phyloP scores from a whole-genome alignment of 2,888 invertebrate species.

The Lacanobia wlatinum region DNA sequence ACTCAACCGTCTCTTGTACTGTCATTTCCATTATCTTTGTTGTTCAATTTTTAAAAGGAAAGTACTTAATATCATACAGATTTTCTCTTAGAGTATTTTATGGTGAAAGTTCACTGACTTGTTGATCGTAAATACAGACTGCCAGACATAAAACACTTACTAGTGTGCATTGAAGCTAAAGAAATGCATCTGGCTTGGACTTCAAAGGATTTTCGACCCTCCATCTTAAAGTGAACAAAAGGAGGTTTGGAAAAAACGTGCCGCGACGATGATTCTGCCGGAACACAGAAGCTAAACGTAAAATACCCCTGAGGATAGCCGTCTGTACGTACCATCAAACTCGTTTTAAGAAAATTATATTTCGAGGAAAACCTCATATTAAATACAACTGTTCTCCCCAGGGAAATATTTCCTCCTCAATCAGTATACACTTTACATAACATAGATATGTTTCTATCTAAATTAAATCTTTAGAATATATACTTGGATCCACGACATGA shows the following conservation, averaged over 20 bases:
- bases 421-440: constrained; percentile 32
- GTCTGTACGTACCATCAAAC: constrained; percentile 11
- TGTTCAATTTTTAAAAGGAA: constrained; percentile 27
- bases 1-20: constrained; percentile 78
- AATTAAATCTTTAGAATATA: constrained; percentile 45
- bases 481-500: constrained; percentile 38
- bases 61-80: constrained; percentile 33
- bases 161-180: constrained; percentile 20
- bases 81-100: constrained; percentile 35
- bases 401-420: neutral
- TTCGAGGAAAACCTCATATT: constrained; percentile 38
- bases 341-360: neutral
- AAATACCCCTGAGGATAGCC: neutral
- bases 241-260: neutral
- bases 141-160: constrained; percentile 13
- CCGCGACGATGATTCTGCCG: neutral
- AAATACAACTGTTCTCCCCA: neutral
- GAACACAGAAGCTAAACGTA: constrained; percentile 12
- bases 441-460: constrained; percentile 47
- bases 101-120: constrained; percentile 31
- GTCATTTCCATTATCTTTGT: constrained; percentile 65
- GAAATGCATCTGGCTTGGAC: constrained; percentile 28
- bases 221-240: constrained; percentile 2
- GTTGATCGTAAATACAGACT: constrained; percentile 28
- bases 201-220: constrained; percentile 18